Evolutionary conservation across 2,113 vertebrate genomes (phyloP).

Genomic region (Panthera uncia): DNA sequence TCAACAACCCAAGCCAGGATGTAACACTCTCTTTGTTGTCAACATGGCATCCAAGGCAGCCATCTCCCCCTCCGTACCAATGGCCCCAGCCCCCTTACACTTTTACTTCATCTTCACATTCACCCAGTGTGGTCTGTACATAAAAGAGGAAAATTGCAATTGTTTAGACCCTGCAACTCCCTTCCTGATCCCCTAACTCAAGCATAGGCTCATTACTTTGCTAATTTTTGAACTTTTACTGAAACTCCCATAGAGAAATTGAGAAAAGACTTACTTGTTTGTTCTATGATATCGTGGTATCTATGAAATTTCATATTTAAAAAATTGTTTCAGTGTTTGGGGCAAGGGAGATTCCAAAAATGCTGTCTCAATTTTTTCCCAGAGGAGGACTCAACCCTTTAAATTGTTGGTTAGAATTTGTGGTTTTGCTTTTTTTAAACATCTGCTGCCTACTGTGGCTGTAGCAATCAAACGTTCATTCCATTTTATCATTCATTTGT

Average conservation of each 20-base stretch:
- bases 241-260: neutral
- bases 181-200: neutral
- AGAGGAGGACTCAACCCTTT: neutral
- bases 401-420: neutral
- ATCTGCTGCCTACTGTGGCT: neutral
- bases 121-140: neutral
- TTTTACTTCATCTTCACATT: neutral
- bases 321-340: neutral
- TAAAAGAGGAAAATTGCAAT: neutral
- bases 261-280: neutral
- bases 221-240: neutral
- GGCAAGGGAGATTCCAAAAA: neutral
- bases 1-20: neutral
- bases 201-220: neutral
- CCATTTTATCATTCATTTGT: neutral
- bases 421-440: conserved; percentile 15
- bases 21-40: neutral
- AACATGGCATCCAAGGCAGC: neutral
- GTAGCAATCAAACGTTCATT: neutral
- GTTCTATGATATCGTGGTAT: neutral
- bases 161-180: neutral
- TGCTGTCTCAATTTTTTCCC: neutral
- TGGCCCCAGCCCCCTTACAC: neutral
- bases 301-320: neutral
- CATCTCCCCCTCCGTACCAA: neutral